Percentiles rank a stretch among this genome's conserved stretches.
Evolutionary conservation across 2,888 invertebrate species (phyloP).

Genomic region (Parasteatoda lunata): DNA sequence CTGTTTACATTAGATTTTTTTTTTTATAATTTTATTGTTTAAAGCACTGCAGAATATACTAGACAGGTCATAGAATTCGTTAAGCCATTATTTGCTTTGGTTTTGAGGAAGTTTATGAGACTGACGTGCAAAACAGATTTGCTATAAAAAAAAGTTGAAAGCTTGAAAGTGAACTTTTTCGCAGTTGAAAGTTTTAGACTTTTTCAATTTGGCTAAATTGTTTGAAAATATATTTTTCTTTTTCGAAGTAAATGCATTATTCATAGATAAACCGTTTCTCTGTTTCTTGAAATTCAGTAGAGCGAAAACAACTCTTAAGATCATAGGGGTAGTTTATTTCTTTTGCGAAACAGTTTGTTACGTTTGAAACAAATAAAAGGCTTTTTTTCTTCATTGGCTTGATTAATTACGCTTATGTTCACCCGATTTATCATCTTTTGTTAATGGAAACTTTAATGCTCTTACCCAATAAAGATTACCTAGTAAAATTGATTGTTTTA

Average conservation of each 20-base stretch:
- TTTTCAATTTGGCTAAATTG: constrained; percentile 5
- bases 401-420: no score
- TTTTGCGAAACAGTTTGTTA: neutral
- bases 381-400: no score
- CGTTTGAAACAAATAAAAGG: no score
- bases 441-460: no score
- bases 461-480: no score
- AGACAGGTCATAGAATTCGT: constrained; percentile 11
- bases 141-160: constrained; percentile 5
- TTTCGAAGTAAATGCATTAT: constrained; percentile 2
- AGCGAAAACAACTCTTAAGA: neutral
- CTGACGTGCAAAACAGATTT: neutral
- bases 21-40: constrained; percentile 13
- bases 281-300: neutral
- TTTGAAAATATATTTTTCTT: constrained; percentile 5
- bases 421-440: no score
- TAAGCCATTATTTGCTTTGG: constrained; percentile 21
- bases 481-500: no score
- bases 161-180: constrained; percentile 8
- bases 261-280: neutral
- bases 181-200: neutral
- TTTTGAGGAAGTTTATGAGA: constrained; percentile 15
- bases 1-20: neutral
- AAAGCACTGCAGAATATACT: constrained; percentile 1
- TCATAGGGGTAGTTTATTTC: neutral